A percentile compares a stretch with the other conserved stretches of the same genome.
Evolutionary conservation across 2,113 vertebrate genomes (phyloP).

Genomic region (Eonycteris spelaea): DNA sequence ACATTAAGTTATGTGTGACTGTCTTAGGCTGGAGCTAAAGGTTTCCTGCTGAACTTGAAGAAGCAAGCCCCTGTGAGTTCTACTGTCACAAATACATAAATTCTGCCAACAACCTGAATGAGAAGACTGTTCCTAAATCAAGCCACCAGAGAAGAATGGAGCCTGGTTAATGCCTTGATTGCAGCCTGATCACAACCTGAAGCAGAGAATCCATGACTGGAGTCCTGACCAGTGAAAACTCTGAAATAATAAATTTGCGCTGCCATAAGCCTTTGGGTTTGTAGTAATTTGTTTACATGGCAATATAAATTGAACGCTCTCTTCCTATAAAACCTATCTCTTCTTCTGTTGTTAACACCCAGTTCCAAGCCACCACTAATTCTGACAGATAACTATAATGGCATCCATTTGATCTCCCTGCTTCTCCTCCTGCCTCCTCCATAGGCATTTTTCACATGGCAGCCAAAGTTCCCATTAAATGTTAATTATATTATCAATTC

Average conservation of each 20-base stretch:
- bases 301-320: background rate
- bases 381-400: accelerated
- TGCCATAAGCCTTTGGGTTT: background rate
- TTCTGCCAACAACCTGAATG: background rate
- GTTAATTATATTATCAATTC: background rate
- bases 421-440: background rate
- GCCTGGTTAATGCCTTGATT: background rate
- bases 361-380: background rate
- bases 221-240: background rate
- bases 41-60: background rate
- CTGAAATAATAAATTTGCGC: background rate
- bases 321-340: background rate
- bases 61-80: background rate
- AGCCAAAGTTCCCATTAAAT: background rate
- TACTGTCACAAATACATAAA: background rate
- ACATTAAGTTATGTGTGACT: background rate
- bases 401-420: background rate
- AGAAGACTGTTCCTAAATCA: background rate
- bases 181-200: background rate
- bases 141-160: background rate
- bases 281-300: background rate
- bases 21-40: no score
- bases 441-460: background rate
- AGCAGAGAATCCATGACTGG: background rate
- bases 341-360: background rate